Evolutionary conservation across 2,888 invertebrate species (phyloP).

Genomic region (Allophyes oxyacanthae): DNA sequence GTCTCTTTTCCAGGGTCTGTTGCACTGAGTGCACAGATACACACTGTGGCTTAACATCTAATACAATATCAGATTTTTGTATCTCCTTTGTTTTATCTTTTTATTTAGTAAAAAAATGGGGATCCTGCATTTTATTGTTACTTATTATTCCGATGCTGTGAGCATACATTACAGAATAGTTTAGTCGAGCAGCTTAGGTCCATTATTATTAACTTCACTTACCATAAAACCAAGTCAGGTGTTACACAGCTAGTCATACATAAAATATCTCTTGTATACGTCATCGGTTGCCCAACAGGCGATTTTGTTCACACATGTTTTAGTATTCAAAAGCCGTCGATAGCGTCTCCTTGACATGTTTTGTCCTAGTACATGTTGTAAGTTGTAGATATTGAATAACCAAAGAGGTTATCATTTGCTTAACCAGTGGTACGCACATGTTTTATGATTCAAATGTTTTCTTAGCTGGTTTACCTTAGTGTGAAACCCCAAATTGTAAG

Average conservation of each 20-base stretch:
- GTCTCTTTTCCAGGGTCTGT: too few relatives aligned
- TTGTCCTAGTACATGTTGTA: slow-evolving; percentile 31
- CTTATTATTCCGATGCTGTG: too few relatives aligned
- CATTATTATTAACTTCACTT: too few relatives aligned
- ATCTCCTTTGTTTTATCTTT: too few relatives aligned
- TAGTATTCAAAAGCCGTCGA: slow-evolving; percentile 71
- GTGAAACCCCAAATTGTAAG: slow-evolving; percentile 5
- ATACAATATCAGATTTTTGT: too few relatives aligned
- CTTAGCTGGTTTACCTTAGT: slow-evolving; percentile 10
- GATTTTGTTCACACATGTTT: slow-evolving; percentile 69
- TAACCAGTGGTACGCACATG: slow-evolving; percentile 12
- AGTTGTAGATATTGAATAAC: slow-evolving; percentile 57
- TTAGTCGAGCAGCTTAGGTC: too few relatives aligned
- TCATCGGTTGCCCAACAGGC: slow-evolving; percentile 60
- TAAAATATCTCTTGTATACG: slow-evolving; percentile 21
- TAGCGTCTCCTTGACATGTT: slow-evolving; percentile 80
- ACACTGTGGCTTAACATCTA: too few relatives aligned
- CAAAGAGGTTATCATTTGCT: slow-evolving; percentile 52
- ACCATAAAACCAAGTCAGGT: too few relatives aligned
- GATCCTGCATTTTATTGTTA: too few relatives aligned
- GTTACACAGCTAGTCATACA: slow-evolving; percentile 13
- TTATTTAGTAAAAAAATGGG: too few relatives aligned
- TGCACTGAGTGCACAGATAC: too few relatives aligned
- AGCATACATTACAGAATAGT: too few relatives aligned
- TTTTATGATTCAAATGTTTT: slow-evolving; percentile 20